These are phyloP conservation scores for Lagopus muta DNA, from an alignment of 2,113 vertebrate species.

Conservation along the genomic window DNA sequence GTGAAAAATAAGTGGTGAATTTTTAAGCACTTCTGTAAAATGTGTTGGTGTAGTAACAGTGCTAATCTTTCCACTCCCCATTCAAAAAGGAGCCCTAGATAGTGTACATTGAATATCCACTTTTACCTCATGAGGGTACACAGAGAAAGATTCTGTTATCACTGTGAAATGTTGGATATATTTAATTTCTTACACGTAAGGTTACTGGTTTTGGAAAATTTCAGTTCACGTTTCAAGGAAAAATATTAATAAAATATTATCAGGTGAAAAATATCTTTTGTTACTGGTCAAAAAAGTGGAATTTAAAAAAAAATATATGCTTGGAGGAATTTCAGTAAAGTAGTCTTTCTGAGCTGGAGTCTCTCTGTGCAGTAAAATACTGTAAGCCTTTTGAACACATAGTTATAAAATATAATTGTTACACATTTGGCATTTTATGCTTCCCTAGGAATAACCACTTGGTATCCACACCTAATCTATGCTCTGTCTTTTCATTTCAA, in stretches of 20 bases:
- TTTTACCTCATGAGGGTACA: neutral
- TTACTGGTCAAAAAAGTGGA: neutral
- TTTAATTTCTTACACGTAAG: neutral
- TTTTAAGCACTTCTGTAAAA: slow-evolving; percentile 5
- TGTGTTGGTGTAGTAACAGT: neutral
- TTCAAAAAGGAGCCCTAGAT: neutral
- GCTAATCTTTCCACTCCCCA: neutral
- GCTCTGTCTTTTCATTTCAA: slow-evolving; percentile 74
- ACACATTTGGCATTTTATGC: slow-evolving; percentile 76
- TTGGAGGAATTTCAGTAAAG: slow-evolving; percentile 20
- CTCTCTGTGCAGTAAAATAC: slow-evolving; percentile 62
- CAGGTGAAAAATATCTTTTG: neutral
- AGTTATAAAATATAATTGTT: slow-evolving; percentile 77
- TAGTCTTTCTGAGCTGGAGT: slow-evolving; percentile 15
- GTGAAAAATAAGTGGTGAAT: neutral
- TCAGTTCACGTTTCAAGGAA: neutral
- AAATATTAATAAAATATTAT: neutral
- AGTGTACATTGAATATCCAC: neutral
- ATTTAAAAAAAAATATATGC: neutral
- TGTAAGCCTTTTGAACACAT: slow-evolving; percentile 65
- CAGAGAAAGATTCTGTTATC: neutral
- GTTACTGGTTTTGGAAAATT: neutral
- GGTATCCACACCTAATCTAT: slow-evolving; percentile 69
- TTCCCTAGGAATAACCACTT: slow-evolving; percentile 76
- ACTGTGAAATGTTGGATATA: neutral